A percentile compares a stretch with the other conserved stretches of the same genome.
Evolutionary conservation across 2,113 vertebrate genomes (phyloP).

Genomic region (Loxodonta africana): DNA sequence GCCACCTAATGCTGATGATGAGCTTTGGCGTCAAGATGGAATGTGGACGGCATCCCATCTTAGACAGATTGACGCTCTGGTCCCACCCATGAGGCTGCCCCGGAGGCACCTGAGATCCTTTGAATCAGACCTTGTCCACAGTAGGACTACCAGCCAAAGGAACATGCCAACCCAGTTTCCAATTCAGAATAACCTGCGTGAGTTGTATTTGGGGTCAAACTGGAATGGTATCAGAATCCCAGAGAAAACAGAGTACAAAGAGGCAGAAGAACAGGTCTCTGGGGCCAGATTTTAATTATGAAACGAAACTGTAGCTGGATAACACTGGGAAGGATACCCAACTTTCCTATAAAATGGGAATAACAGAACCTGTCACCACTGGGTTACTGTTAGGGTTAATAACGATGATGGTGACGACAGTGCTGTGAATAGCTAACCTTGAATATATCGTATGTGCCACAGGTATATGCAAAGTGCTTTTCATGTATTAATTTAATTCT

Average conservation of each 20-base stretch:
- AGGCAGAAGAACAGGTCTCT: conserved; percentile 33
- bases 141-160: conserved; percentile 80
- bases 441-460: neutral
- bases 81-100: conserved; percentile 15
- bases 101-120: conserved; percentile 71
- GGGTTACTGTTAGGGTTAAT: neutral
- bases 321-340: neutral
- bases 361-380: neutral
- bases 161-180: conserved; percentile 82
- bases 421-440: neutral
- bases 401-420: neutral
- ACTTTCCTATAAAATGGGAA: neutral
- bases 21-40: conserved; percentile 72
- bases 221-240: neutral
- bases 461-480: neutral
- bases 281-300: conserved; percentile 14
- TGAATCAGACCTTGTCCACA: conserved; percentile 81
- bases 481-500: neutral
- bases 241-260: neutral
- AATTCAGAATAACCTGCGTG: conserved; percentile 86
- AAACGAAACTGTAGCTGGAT: neutral
- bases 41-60: conserved; percentile 87
- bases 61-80: conserved; percentile 85
- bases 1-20: neutral
- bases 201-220: conserved; percentile 69